Percentiles rank a stretch among this genome's conserved stretches.
Conservation (phyloP, 1,140 invertebrate genomes). For the Heliconius himera region DNA sequence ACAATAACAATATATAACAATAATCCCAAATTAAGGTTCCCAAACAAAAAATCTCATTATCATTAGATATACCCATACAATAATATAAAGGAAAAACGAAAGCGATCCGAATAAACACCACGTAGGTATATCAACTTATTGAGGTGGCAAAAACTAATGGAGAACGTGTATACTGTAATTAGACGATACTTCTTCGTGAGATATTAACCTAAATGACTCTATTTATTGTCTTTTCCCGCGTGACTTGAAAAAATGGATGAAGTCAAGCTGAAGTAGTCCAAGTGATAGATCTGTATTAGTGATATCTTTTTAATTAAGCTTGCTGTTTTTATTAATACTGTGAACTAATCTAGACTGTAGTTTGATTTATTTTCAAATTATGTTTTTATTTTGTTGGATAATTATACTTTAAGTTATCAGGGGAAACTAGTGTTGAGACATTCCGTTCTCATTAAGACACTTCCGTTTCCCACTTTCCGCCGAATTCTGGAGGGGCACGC, state of each 20-base stretch:
- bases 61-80: constrained; percentile 17
- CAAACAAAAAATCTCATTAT: constrained; percentile 16
- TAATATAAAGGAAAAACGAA: constrained; percentile 26
- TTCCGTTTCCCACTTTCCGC: background rate
- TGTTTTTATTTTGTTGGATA: too few species aligned
- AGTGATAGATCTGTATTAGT: background rate
- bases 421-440: background rate
- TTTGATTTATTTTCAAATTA: too few species aligned
- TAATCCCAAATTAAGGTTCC: background rate
- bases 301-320: background rate
- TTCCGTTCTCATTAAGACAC: background rate
- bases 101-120: constrained; percentile 38
- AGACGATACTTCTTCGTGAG: constrained; percentile 57
- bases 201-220: constrained; percentile 59
- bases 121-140: constrained; percentile 40
- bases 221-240: constrained; percentile 24
- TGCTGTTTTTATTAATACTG: background rate
- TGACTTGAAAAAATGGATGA: constrained; percentile 15
- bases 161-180: constrained; percentile 53
- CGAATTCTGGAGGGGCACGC: background rate
- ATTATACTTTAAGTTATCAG: too few species aligned
- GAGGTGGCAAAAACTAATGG: constrained; percentile 39
- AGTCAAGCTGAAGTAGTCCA: background rate
- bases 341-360: too few species aligned
- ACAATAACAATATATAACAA: background rate